These are phyloP conservation scores for Myiopsitta monachus DNA, from an alignment of 2,113 vertebrate genomes.

Conservation along the genomic window DNA sequence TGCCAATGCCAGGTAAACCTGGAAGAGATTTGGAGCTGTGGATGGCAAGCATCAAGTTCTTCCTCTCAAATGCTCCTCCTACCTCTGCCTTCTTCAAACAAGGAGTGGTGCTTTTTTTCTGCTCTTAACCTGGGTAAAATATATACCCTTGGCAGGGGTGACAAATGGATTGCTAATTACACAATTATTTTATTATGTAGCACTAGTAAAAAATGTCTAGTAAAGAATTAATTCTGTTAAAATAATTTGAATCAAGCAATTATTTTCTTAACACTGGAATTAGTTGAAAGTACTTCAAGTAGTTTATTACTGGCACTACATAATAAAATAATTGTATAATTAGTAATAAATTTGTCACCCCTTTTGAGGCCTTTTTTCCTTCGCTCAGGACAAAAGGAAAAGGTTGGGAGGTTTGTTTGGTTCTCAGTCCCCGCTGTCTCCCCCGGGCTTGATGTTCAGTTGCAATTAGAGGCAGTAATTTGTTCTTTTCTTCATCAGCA, in stretches of 20 bases:
- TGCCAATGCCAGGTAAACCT: background rate
- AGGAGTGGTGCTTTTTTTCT: background rate
- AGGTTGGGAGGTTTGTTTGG: slow-evolving; percentile 33
- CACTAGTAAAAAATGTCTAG: slow-evolving; percentile 78
- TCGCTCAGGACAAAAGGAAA: slow-evolving; percentile 63
- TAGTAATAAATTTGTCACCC: slow-evolving; percentile 81
- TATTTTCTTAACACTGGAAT: slow-evolving; percentile 83
- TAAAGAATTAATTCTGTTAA: slow-evolving; percentile 83
- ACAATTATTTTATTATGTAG: slow-evolving; percentile 81
- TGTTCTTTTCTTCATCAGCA: background rate
- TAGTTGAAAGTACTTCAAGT: slow-evolving; percentile 77
- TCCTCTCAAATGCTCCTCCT: background rate
- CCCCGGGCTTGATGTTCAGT: slow-evolving; percentile 35
- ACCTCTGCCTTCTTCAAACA: background rate
- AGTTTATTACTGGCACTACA: slow-evolving; percentile 77
- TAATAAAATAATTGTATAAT: slow-evolving; percentile 79
- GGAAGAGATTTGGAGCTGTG: background rate
- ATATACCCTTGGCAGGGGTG: slow-evolving; percentile 71
- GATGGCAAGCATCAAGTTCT: background rate
- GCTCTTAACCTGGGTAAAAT: slow-evolving; percentile 67
- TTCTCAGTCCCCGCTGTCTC: background rate
- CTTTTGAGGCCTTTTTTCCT: slow-evolving; percentile 65
- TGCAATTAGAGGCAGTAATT: background rate
- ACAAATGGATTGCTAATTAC: slow-evolving; percentile 79
- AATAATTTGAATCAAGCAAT: slow-evolving; percentile 84